Conservation (phyloP, 2,113 vertebrate genomes). For the Pangasianodon hypophthalmus region DNA sequence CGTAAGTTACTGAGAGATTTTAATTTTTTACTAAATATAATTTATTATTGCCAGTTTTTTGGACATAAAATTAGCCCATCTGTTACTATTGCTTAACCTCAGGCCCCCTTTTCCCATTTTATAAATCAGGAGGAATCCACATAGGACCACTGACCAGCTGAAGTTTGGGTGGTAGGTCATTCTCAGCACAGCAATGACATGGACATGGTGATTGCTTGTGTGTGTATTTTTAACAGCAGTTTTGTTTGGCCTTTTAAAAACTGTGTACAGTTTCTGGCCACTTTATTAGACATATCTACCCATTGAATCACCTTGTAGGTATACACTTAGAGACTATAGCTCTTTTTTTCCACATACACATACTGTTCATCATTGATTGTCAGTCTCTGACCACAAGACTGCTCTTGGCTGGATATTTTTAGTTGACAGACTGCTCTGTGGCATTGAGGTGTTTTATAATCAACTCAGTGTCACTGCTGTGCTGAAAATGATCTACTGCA, state of each 20-base stretch:
- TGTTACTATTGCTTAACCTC: neutral
- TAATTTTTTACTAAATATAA: neutral
- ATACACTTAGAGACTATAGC: neutral
- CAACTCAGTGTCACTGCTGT: neutral
- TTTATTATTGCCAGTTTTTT: neutral
- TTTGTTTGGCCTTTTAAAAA: neutral
- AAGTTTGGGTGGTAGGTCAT: neutral
- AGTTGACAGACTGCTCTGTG: neutral
- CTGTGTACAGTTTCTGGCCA: neutral
- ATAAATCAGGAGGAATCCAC: neutral
- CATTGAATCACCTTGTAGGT: neutral
- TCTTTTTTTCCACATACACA: neutral
- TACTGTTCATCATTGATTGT: neutral
- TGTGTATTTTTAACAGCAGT: neutral
- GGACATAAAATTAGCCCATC: neutral
- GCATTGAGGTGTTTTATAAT: constrained; percentile 11
- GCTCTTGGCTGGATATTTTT: neutral
- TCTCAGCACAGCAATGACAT: neutral
- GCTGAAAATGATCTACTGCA: neutral
- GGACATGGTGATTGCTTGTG: neutral
- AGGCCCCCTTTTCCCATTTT: neutral
- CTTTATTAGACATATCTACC: neutral
- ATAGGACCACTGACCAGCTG: neutral
- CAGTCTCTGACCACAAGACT: neutral
- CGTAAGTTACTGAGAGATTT: constrained; percentile 77